Evolutionary conservation across 2,113 vertebrate genomes (phyloP).

Genomic region (Catharus fuscescens): DNA sequence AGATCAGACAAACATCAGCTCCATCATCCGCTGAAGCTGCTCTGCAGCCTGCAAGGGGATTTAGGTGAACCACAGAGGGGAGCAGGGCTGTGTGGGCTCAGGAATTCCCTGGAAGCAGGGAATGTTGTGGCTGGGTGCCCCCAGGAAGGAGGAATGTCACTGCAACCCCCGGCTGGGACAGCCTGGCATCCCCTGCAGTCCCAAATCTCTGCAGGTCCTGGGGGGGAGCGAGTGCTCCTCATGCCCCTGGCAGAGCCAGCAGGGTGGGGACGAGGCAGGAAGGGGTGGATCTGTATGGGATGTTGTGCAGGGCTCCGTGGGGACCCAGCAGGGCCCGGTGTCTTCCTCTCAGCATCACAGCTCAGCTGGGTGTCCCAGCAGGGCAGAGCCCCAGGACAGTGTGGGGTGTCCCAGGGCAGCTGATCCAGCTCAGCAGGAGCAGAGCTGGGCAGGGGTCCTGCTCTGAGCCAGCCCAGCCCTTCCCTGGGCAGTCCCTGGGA

Average conservation of each 20-base stretch:
- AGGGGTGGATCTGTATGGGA: background rate
- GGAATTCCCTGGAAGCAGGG: background rate
- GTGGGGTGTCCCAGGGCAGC: too few species aligned
- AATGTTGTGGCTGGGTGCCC: background rate
- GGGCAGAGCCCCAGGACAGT: background rate
- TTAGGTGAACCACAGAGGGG: background rate
- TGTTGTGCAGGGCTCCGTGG: background rate
- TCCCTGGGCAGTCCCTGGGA: background rate
- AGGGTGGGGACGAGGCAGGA: background rate
- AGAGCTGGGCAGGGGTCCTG: background rate
- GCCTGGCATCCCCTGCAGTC: background rate
- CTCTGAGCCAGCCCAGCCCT: fast-evolving
- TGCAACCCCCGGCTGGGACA: background rate
- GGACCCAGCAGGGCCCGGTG: background rate
- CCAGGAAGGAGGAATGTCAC: background rate
- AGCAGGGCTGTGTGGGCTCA: background rate
- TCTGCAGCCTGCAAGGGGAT: background rate
- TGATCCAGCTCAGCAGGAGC: background rate
- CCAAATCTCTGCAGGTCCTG: background rate
- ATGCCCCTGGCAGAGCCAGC: background rate
- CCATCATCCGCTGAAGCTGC: background rate
- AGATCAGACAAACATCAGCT: background rate
- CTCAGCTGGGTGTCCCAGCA: background rate
- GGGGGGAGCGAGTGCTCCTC: too few species aligned
- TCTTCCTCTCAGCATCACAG: background rate